Percentiles rank a stretch among this genome's conserved stretches.
phyloP scores from a whole-genome alignment of 2,113 vertebrate genomes.

The Neolamprologus toae region DNA sequence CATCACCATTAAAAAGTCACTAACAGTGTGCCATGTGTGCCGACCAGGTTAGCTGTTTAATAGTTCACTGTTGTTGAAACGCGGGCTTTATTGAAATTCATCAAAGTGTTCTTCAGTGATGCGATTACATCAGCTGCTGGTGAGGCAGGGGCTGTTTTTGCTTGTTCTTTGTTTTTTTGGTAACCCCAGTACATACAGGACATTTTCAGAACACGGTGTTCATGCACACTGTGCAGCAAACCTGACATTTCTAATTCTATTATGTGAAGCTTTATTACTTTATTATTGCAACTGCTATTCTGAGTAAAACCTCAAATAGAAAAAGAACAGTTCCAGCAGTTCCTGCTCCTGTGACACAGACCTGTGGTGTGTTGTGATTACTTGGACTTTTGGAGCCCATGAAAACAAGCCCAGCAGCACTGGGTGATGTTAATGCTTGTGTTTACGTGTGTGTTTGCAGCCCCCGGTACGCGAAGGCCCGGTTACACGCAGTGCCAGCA shows the following conservation, averaged over 20 bases:
- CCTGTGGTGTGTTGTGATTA: background rate
- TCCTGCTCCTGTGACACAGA: background rate
- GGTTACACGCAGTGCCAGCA: conserved; percentile 49
- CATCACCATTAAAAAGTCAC: background rate
- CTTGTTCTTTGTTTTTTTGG: background rate
- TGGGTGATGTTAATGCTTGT: background rate
- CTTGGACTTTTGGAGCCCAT: background rate
- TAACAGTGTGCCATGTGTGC: background rate
- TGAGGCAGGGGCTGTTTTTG: background rate
- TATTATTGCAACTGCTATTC: background rate
- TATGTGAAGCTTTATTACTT: background rate
- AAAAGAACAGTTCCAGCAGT: background rate
- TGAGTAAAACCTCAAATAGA: background rate
- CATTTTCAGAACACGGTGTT: background rate
- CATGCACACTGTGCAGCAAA: background rate
- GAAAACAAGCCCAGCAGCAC: background rate
- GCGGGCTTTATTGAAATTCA: background rate
- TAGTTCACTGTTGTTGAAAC: background rate
- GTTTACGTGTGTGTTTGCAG: conserved; percentile 60
- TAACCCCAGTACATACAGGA: background rate
- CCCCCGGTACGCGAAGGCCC: conserved; percentile 76
- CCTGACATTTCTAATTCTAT: background rate
- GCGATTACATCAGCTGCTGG: background rate
- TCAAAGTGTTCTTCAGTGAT: background rate
- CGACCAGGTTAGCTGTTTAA: background rate